These are phyloP conservation scores for Nineta flava DNA, from an alignment of 2,888 invertebrate species.

Conservation along the genomic window DNA sequence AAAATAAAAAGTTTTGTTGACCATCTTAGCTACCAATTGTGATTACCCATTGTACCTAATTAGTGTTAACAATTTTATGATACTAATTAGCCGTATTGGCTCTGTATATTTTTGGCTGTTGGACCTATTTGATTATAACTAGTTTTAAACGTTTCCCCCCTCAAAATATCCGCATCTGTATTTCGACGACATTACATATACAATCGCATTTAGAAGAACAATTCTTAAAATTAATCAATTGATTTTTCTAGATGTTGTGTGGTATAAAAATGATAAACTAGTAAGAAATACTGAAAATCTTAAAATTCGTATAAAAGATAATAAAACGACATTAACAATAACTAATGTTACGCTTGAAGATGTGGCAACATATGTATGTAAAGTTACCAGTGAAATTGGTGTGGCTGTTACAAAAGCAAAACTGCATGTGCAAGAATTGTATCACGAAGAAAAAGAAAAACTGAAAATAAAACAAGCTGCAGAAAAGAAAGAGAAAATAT, in stretches of 20 bases:
- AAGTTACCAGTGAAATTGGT: constrained; percentile 74
- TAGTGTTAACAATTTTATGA: too few species aligned
- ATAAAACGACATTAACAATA: constrained; percentile 54
- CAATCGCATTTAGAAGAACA: too few species aligned
- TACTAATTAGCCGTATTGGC: too few species aligned
- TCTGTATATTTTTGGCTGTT: too few species aligned
- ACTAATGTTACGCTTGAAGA: constrained; percentile 43
- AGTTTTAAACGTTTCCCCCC: too few species aligned
- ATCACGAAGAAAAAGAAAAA: constrained; percentile 29
- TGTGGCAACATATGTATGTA: constrained; percentile 66
- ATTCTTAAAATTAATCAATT: too few species aligned
- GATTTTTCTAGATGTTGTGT: constrained; percentile 52
- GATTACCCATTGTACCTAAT: too few species aligned
- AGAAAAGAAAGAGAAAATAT: constrained; percentile 34
- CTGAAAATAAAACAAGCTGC: constrained; percentile 26
- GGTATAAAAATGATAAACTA: constrained; percentile 72
- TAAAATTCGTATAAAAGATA: constrained; percentile 52
- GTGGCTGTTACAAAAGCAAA: constrained; percentile 64
- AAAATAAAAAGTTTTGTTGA: too few species aligned
- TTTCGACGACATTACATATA: too few species aligned
- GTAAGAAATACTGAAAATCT: constrained; percentile 57
- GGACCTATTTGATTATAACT: too few species aligned
- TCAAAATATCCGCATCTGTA: too few species aligned
- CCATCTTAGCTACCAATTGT: too few species aligned
- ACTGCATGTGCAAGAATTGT: constrained; percentile 45